Evolutionary conservation across 2,113 vertebrate genomes (phyloP), one percentile per base, ranked within the genome.

Genomic region (Rhinolophus ferrumequinum): DNA sequence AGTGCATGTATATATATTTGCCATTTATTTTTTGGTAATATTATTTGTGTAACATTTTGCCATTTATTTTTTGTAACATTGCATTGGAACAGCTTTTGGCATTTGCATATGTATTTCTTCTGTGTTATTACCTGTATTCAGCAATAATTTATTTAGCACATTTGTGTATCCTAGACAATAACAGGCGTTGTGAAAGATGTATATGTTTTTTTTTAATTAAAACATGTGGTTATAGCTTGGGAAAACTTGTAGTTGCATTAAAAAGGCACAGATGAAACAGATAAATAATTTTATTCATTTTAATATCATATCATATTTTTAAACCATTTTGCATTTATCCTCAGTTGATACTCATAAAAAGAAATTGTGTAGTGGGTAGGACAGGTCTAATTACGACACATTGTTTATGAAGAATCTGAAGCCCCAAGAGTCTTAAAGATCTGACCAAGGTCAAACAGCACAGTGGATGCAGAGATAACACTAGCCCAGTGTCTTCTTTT

Each of bases 271-370:
- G 19, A 73, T 50, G 47, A 79, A 83, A 88, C 38, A n/a, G 9
- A 76, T 41, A 81, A 47, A 75, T 77, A 54, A 80, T 72, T 84
- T 60, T 93, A 90, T 56, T 96, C 66, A 73, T 21, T 64, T 58
- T 28, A 67, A 73, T 84, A 62, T 73, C 33, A 79, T 85, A 85
- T 96, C 14, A 35, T 35, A 82, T 66, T 85, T 93, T 90, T 67
- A 80, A 76, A 33, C 0, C 18, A 60, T 35, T 83, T 88, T 72
- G n/a, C 52, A 54, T 75, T 44, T 30, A 85, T 72, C 21, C 8
- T 85, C 24, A 90, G 33, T 62, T 67, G 75, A 87, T 80, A 52
- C 28, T 52, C 67, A 52, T 85, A 44, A 80, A 66, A 38, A 47
- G 3, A 26, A 66, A 72, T 30, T 81, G 9, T 67, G 5, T 11